Percentiles rank a stretch among this genome's conserved stretches.
phyloP scores from a whole-genome alignment of 2,797 vertebrate genomes.

The Lepidocolaptes lacrymiger region DNA sequence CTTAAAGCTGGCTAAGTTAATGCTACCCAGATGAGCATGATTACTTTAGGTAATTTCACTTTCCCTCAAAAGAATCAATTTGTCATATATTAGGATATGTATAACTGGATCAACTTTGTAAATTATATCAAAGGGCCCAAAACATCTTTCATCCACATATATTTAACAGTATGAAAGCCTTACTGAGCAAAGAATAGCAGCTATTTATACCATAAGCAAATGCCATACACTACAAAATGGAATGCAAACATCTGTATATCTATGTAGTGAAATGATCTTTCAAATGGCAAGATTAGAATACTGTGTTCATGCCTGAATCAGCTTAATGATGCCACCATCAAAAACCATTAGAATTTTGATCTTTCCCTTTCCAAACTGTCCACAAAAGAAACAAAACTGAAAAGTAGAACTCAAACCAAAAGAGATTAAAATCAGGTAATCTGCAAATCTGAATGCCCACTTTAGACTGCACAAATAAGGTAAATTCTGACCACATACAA shows the following conservation, averaged over 20 bases:
- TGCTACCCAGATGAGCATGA: background rate
- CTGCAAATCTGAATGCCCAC: background rate
- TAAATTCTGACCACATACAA: background rate
- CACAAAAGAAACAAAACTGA: background rate
- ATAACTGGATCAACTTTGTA: background rate
- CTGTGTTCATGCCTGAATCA: background rate
- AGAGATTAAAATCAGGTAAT: background rate
- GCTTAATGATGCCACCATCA: background rate
- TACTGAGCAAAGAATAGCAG: background rate
- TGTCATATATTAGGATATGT: background rate
- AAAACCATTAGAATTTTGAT: background rate
- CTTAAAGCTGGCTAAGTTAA: background rate
- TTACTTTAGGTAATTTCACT: background rate
- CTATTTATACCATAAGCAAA: background rate
- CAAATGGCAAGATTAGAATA: background rate
- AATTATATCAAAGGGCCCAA: background rate
- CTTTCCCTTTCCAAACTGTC: background rate
- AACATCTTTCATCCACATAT: background rate
- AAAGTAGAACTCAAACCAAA: background rate
- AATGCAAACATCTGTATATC: background rate
- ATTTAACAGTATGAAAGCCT: background rate
- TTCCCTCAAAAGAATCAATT: background rate
- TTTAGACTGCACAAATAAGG: background rate
- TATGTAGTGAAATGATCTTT: background rate
- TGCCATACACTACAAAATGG: background rate